Conservation (phyloP, 2,113 vertebrate genomes). For the Apteryx owenii region DNA sequence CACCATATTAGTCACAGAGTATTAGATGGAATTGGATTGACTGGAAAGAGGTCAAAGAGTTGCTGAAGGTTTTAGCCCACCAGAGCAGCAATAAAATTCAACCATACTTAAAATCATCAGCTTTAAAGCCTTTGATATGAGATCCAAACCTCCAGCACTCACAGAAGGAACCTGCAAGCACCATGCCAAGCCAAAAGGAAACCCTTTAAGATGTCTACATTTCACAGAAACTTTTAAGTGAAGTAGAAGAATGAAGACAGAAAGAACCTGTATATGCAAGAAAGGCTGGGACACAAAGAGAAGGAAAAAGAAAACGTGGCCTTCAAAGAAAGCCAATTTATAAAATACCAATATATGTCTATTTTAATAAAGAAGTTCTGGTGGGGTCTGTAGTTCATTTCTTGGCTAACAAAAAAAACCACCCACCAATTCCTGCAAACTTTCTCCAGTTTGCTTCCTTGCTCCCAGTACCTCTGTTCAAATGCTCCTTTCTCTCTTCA, state of each 20-base stretch:
- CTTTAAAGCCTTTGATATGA: conserved; percentile 83
- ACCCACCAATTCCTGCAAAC: background rate
- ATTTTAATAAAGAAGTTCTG: conserved; percentile 7
- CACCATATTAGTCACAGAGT: conserved; percentile 84
- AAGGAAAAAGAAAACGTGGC: background rate
- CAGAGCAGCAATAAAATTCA: conserved; percentile 81
- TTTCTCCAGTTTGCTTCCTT: background rate
- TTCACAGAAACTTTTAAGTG: conserved; percentile 54
- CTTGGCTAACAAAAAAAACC: background rate
- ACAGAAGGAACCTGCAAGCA: conserved; percentile 61
- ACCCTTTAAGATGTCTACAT: conserved; percentile 57
- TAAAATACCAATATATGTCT: background rate
- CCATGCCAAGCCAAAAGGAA: conserved; percentile 68
- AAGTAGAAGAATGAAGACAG: background rate
- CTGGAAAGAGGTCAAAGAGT: conserved; percentile 79
- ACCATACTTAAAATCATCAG: conserved; percentile 86
- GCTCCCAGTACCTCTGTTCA: background rate
- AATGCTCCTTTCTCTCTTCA: background rate
- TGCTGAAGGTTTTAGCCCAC: conserved; percentile 79
- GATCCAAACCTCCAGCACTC: conserved; percentile 74
- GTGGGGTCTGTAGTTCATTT: background rate
- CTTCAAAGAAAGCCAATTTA: background rate
- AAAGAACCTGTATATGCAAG: background rate
- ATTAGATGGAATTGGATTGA: conserved; percentile 83
- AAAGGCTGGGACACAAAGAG: background rate